Evolutionary conservation across 2,113 vertebrate species (phyloP), one percentile per base, ranked within the genome.

Genomic region (Tachuris rubrigastra): DNA sequence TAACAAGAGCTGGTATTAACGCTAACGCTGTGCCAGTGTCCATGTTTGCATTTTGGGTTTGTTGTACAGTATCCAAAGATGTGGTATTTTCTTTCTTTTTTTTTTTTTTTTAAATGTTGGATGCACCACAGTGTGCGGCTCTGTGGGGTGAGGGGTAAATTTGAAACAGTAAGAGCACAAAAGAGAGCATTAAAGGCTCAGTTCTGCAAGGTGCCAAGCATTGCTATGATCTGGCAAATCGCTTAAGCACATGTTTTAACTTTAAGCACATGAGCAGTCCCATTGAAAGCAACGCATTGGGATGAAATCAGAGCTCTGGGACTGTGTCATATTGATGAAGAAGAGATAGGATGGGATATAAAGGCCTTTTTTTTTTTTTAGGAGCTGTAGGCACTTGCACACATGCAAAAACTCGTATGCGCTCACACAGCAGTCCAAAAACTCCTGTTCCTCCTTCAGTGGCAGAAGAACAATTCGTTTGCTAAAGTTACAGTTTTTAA

Each of bases 241-340:
- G 96, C 90, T 96, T 94, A 90, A 97, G 95, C 96, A 94, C 96
- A 96, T 93, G 85, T 92, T 96, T 97, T 96, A 94, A 96, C 95
- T 97, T 96, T 96, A 80, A 96, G 96, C 96, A 96, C 95, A 94
- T 94, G 95, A 96, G 90, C 88, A 96, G 83, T 75, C 94, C 95
- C 76, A 90, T 95, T 96, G 95, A 96, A 97, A 95, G 90, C 92
- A 75, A 75, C 0, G n/a, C 93, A 85, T 72, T 0, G n/a, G 83
- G 92, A 93, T 96, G 96, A 96, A 96, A 96, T 94, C 96, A 97
- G 95, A 96, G 96, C 93, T 93, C 85, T 39, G 88, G 90, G 90
- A 87, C 85, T 42, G 63, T 95, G 88, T 97, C 93, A 79, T 90
- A 80, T 90, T 95, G 95, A 96, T 94, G 93, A 89, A 93, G 92